Conservation (phyloP, 2,797 vertebrate genomes). For the Epinephelus malabaricus region DNA sequence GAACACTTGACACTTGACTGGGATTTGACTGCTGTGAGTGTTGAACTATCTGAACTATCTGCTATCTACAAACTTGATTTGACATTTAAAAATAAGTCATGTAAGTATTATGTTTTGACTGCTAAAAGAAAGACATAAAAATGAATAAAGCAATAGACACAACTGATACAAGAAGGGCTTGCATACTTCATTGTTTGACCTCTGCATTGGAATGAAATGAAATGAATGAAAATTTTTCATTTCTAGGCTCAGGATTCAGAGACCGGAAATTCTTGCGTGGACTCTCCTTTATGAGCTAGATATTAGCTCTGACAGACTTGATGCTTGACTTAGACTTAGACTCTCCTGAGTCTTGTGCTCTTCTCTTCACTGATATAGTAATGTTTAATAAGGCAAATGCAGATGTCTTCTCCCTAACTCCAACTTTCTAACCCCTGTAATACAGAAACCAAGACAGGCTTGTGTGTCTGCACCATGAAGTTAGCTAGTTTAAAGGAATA, state of each 20-base stretch:
- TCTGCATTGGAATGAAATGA: background rate
- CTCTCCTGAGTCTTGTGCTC: background rate
- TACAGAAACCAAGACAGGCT: background rate
- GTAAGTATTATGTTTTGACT: background rate
- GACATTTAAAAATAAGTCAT: background rate
- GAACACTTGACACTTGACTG: background rate
- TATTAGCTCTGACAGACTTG: background rate
- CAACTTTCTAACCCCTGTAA: constrained; percentile 5
- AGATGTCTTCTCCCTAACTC: background rate
- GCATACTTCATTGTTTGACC: background rate
- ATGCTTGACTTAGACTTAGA: background rate
- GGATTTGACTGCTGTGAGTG: background rate
- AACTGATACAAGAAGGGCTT: background rate
- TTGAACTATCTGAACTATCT: too few species aligned
- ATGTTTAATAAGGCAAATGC: background rate
- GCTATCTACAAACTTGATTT: background rate
- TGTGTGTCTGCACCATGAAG: background rate
- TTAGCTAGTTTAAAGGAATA: constrained; percentile 1
- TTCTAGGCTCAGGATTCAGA: background rate
- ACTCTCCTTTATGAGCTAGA: background rate
- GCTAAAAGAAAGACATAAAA: background rate
- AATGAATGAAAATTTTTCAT: background rate
- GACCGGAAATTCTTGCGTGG: background rate
- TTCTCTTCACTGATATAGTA: background rate
- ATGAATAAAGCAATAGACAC: background rate